Evolutionary conservation across 1,140 invertebrate species (phyloP), one percentile per base, ranked within the genome.

Genomic region (Bursaphelenchus mucronatus): DNA sequence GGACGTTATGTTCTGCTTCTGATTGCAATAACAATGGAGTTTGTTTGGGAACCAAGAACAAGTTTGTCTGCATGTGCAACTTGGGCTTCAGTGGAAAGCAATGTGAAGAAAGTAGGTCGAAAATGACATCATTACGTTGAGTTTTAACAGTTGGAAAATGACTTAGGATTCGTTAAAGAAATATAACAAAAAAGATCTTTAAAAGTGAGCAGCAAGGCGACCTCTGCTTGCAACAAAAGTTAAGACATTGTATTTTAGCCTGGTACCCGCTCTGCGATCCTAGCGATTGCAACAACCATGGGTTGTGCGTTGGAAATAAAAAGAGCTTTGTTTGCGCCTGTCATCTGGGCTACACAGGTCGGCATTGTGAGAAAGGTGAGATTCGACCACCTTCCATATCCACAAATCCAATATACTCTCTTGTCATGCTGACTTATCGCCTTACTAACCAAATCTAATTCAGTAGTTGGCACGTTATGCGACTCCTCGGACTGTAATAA

Each of bases 281-380:
- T 8, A 58, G 11, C 11, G 55, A 63, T 15, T 63, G 61, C 55
- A 63, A 40, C 56, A 15, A 63, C 19, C n/a, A 40, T 39, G 61
- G 61, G 10, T 13, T 63, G 13, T 63, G 61, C 8, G 11, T 63
- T 3, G 61, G 61, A 8, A 63, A 11, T 3, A 65, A 65, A 58
- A 45, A 63, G 13, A 13, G 1, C 41, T 63, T 63, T 30, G 1
- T 58, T 61, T 63, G 61, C 44, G 13, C 43, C 11, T 63, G 61
- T 65, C 53, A 63, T 62, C 13, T 64, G 10, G 61, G 61, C 11
- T 19, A 63, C 43, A 13, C 17, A 13, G 61, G 58, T 17, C 50
- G 59, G 13, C 58, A 50, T n/a, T 61, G 58, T 63, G 58, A 61
- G 30, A 55, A 30, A 59, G 13, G 58, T 61, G 15, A 63, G 46